Evolutionary conservation across 2,888 invertebrate species (phyloP), one percentile per base, ranked within the genome.

Genomic region (Trichopoda pennipes): DNA sequence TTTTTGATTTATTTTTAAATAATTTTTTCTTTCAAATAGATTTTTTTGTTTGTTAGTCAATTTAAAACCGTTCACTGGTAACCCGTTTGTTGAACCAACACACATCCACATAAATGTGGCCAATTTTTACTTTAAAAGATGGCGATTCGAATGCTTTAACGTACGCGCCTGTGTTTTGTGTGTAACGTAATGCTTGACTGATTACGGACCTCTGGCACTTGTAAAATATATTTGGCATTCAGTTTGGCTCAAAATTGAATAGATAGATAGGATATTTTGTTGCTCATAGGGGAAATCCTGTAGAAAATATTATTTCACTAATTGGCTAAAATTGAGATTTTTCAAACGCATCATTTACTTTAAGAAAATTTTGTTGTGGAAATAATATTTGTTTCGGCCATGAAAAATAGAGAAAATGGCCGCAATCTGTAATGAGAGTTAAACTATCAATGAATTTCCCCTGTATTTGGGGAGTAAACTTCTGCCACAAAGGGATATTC

Each of bases 151-250:
- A 7, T 28, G 56, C 55, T 63, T 63, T 4, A 69, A 63, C 17
- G 35, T 74, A 47, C 32, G 63, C 70, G 70, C 19, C 51, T 42
- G 76, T 77, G 56, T 80, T 77, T 80, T 74, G 55, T 80, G 32
- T 73, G 82, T 81, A 88, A 88, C 88, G 87, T 88, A 88, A 88
- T 89, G 89, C 89, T 88, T 89, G 89, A 89, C 87, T 89, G 89
- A 89, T 89, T 89, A 89, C 88, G 87, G 86, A 87, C 87, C 89
- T 89, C 89, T 89, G 89, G 88, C 87, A 86, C 88, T 89, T 87
- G 88, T 87, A 87, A 86, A 89, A 88, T 68, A 63, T 61, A 61
- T 74, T 74, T 74, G 28, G 35, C 49, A 74, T 32, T 49, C 21
- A 19, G 16, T 38, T 61, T 74, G 68, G 55, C 63, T 56, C 42